These are phyloP conservation scores for Sebastes steindachneri DNA, from an alignment of 2,797 vertebrate species.

Conservation along the genomic window DNA sequence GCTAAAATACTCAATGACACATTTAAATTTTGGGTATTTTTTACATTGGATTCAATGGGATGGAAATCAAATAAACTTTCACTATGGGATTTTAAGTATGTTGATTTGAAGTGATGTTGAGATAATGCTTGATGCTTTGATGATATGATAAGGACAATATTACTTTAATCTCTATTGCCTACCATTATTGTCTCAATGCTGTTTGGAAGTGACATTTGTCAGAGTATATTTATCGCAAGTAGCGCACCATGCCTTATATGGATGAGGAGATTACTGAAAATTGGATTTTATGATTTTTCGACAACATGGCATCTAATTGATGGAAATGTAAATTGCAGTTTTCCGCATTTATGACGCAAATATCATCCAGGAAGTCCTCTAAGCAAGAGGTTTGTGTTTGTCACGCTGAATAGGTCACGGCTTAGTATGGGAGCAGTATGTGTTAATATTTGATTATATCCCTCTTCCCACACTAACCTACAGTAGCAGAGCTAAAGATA, in stretches of 20 bases:
- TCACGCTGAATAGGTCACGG: background rate
- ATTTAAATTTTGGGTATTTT: background rate
- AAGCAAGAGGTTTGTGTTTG: background rate
- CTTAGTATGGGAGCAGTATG: background rate
- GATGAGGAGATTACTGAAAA: background rate
- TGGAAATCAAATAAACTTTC: background rate
- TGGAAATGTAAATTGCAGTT: background rate
- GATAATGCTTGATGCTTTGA: background rate
- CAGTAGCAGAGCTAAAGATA: conserved; percentile 35
- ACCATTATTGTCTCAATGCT: background rate
- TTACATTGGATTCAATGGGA: background rate
- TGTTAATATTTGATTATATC: conserved; percentile 50
- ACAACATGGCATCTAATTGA: background rate
- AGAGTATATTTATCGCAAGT: background rate
- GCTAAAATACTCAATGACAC: background rate
- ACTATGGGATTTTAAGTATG: background rate
- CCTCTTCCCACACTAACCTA: conserved; percentile 27
- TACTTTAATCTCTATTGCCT: background rate
- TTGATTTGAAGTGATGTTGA: background rate
- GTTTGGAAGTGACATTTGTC: background rate
- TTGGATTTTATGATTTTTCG: background rate
- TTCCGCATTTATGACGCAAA: background rate
- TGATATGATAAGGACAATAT: background rate
- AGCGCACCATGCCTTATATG: background rate
- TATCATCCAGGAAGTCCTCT: background rate